Percentiles rank a stretch among this genome's conserved stretches.
phyloP scores from a whole-genome alignment of 2,113 vertebrate species.

The Furnarius figulus region DNA sequence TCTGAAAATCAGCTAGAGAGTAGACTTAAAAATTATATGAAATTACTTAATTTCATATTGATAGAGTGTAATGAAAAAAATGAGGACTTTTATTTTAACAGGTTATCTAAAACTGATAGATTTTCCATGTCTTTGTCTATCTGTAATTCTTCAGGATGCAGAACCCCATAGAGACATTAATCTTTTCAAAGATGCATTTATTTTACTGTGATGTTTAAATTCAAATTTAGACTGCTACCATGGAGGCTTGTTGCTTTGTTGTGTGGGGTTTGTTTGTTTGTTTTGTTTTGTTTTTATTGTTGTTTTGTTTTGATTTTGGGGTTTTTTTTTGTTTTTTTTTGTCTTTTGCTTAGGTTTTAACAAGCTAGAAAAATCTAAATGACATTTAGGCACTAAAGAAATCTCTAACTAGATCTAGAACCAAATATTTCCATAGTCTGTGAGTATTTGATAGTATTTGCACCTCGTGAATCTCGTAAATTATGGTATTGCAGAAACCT shows the following conservation, averaged over 20 bases:
- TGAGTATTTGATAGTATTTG: background rate
- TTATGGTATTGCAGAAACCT: background rate
- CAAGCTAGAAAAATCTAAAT: background rate
- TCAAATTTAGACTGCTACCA: background rate
- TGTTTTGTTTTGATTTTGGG: background rate
- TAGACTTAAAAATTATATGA: background rate
- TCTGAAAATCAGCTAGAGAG: background rate
- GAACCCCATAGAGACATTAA: background rate
- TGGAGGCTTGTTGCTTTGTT: rapidly evolving
- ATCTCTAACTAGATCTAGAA: background rate
- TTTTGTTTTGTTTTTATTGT: background rate
- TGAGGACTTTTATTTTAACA: background rate
- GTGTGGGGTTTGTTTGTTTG: background rate
- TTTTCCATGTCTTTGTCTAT: background rate
- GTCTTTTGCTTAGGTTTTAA: background rate
- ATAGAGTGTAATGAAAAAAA: background rate
- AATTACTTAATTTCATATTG: background rate
- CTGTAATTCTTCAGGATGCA: background rate
- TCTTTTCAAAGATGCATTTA: background rate
- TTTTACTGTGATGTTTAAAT: background rate
- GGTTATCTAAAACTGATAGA: background rate
- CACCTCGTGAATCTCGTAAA: slow-evolving; percentile 14
- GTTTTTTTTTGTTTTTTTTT: background rate
- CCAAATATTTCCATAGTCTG: background rate
- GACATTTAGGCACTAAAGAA: rapidly evolving